Base-by-base conservation (phyloP, 1,140 invertebrate genomes). In the Drosophila nigromelanica region DNA sequence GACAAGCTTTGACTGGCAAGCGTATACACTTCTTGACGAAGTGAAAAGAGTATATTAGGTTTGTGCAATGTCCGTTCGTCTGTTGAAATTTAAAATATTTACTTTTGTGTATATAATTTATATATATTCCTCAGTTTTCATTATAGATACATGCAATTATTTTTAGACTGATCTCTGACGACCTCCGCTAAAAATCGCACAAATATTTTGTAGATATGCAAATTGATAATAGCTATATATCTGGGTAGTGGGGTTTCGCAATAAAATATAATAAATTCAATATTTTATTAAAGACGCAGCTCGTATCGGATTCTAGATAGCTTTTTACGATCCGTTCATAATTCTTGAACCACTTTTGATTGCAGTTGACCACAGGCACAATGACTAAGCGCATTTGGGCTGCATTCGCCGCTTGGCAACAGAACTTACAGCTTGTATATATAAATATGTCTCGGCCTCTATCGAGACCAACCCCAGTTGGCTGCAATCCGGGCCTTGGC, bases 391-490 rank as follows among this genome's bases (percentile, higher is more conserved):
- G 33, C 66, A 35, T 45, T 50, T 55, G 24, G 40, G 15, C 21
- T 50, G 55, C 39, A 39, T 37, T 45, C 30, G 37, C 40, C 55
- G 37, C 69, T 69, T 77, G 75, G 71, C 75, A 77, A 77, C 75
- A 77, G 56, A 63, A 72, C 39, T 52, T 45, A 21, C 52, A 48
- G 43, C 47, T 54, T 50, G 5, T 21, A 14, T 21, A 14, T 51
- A 42, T 60, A 12, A 12, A 42, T 45, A 51, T 59, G 24, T 15
- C 35, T 37, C 5, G 21, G n/a, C n/a, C 12, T n/a, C 12, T 11
- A 43, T 56, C 35, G 21, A 21, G 18, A 18, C 15, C 51, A 18
- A 15, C 12, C 3, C 47, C 27, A 43, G 27, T 60, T 33, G 42
- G 10, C 12, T 55, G 51, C 39, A 50, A 24, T 59, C 63, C 51